Evolutionary conservation across 2,113 vertebrate genomes (phyloP), one percentile per base, ranked within the genome.

Genomic region (Bufo bufo): DNA sequence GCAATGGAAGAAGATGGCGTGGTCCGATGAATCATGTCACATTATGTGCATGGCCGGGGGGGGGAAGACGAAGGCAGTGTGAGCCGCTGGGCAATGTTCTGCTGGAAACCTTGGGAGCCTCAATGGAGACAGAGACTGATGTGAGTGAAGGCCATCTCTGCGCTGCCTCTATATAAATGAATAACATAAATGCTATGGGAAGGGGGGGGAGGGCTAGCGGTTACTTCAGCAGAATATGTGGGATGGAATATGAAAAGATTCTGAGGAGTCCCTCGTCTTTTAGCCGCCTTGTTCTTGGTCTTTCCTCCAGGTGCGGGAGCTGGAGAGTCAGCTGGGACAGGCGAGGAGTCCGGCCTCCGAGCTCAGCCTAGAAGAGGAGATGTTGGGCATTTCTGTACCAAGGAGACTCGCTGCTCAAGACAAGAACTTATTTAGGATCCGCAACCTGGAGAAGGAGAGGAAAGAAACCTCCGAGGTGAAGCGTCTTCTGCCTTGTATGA

Each of bases 381-480:
- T 92, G 23, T 50, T 93, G 19, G 66, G 89, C 1, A 33, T 85
- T 4, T 66, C 91, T 19, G 90, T 92, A 54, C 52, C 91, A 1
- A 94, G 90, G 91, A 98, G 93, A 90, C 86, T 91, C 50, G 93
- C 95, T 0, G 90, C 90, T 20, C 96, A 94, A 75, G 96, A 96
- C 87, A 97, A 92, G 89, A 97, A 98, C 91, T 72, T 97, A 61
- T 91, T 92, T 89, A 93, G 96, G 92, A 96, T 98, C 87, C 96
- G 95, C 50, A 90, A 56, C 82, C 92, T 98, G 49, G 97, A 98
- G 88, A 97, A 92, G 90, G 97, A 97, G 43, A 98, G 95, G 86
- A 96, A 95, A 90, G 97, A 97, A 52, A 89, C 94, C 0, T 92
- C 96, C 80, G 96, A 98, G 95, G 98, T 99, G 6, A 78, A 54